These are phyloP conservation scores for Hapalemur alaotrensis DNA, from an alignment of 2,797 vertebrate genomes.

Conservation along the genomic window DNA sequence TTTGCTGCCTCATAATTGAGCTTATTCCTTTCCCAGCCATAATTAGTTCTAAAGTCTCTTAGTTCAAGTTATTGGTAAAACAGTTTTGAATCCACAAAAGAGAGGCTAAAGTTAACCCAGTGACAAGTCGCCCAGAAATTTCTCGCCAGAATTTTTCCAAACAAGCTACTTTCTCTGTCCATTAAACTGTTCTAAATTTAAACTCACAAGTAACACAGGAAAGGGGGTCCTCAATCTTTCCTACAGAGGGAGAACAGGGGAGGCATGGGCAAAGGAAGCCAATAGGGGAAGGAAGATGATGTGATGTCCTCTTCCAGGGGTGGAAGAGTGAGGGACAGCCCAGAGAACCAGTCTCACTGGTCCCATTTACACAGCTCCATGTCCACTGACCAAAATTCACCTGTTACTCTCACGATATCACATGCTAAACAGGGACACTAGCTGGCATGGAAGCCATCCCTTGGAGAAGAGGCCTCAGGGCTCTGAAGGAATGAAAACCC, in stretches of 20 bases:
- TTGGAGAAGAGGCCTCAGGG: background rate
- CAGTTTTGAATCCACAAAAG: background rate
- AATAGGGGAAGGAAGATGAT: background rate
- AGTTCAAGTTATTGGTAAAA: background rate
- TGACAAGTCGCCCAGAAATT: background rate
- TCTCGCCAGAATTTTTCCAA: background rate
- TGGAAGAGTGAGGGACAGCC: background rate
- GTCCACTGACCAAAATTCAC: background rate
- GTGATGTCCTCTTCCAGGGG: background rate
- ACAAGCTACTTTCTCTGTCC: background rate
- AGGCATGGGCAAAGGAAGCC: background rate
- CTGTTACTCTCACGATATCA: background rate
- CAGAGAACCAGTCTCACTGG: background rate
- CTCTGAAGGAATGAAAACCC: background rate
- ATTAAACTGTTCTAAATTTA: background rate
- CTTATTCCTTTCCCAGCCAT: background rate
- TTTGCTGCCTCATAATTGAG: background rate
- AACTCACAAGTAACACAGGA: constrained; percentile 29
- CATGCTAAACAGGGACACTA: background rate
- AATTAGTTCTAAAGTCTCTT: background rate
- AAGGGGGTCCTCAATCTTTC: background rate
- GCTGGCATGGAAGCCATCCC: background rate
- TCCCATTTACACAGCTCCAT: background rate
- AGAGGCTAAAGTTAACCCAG: background rate
- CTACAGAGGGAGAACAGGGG: background rate